These are phyloP conservation scores for Panthera tigris DNA, from an alignment of 2,113 vertebrate species.

Conservation along the genomic window DNA sequence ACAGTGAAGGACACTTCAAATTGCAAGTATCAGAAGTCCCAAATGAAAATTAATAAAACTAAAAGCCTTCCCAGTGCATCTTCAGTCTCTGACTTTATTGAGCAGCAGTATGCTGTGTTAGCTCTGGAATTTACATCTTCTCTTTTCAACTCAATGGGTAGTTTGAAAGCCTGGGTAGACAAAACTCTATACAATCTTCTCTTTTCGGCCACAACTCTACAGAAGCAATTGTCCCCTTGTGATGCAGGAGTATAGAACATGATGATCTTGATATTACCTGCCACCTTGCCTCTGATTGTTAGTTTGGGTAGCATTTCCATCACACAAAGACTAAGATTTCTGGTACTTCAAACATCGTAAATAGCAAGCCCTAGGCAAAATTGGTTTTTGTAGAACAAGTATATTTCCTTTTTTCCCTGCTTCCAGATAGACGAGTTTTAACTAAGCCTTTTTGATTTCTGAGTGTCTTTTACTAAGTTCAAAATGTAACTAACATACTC, in stretches of 20 bases:
- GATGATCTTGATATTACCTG: conserved; percentile 2
- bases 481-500: neutral
- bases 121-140: conserved; percentile 11
- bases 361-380: neutral
- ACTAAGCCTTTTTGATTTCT: neutral
- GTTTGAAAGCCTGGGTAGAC: conserved; percentile 50
- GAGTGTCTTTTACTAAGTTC: neutral
- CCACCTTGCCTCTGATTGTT: conserved; percentile 15
- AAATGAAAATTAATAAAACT: neutral
- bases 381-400: neutral
- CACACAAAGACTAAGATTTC: neutral
- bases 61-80: neutral
- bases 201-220: neutral
- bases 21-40: neutral
- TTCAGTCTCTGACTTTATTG: neutral
- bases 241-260: neutral
- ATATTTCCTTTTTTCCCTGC: neutral
- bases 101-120: neutral
- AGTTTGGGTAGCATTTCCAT: neutral
- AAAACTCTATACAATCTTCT: conserved; percentile 49
- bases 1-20: neutral
- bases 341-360: neutral
- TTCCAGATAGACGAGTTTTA: neutral
- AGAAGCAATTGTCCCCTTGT: conserved; percentile 45
- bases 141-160: conserved; percentile 20